phyloP scores from a whole-genome alignment of 1,140 invertebrate species.

The Drosophila arawakana region DNA sequence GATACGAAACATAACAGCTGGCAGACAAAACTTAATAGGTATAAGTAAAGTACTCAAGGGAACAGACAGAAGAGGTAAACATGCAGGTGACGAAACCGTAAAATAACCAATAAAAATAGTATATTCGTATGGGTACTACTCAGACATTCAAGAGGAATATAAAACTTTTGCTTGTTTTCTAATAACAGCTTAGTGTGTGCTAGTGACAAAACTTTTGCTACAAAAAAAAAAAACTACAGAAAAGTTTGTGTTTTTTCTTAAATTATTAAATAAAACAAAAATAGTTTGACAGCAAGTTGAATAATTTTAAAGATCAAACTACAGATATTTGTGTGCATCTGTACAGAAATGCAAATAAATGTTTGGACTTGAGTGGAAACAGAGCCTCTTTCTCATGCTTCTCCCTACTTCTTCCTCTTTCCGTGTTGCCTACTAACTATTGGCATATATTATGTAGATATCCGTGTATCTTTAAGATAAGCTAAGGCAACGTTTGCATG shows the following conservation, averaged over 20 bases:
- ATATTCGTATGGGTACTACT: too few relatives aligned
- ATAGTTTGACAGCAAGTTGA: constrained; percentile 3
- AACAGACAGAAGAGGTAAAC: too few relatives aligned
- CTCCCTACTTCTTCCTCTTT: neutral
- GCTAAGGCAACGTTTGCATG: constrained; percentile 47
- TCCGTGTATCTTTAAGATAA: constrained; percentile 41
- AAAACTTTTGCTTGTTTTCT: too few relatives aligned
- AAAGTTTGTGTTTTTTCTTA: neutral
- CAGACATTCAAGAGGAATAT: too few relatives aligned
- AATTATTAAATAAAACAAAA: neutral
- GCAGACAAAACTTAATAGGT: too few relatives aligned
- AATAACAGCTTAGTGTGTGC: too few relatives aligned
- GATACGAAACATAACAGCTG: neutral
- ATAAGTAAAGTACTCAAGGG: too few relatives aligned
- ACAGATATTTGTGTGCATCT: constrained; percentile 9
- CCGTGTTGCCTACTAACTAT: neutral
- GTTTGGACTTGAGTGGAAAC: neutral
- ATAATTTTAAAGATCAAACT: constrained; percentile 2
- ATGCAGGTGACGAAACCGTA: too few relatives aligned
- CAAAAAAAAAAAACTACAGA: too few relatives aligned
- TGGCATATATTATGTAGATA: constrained; percentile 45
- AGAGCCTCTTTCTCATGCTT: neutral
- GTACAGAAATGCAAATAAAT: constrained; percentile 18
- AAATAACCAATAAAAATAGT: too few relatives aligned
- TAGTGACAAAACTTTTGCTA: too few relatives aligned